Evolutionary conservation across 92 coral and sea anemone genomes (phyloP).

Genomic region (Pocillopora grandis): DNA sequence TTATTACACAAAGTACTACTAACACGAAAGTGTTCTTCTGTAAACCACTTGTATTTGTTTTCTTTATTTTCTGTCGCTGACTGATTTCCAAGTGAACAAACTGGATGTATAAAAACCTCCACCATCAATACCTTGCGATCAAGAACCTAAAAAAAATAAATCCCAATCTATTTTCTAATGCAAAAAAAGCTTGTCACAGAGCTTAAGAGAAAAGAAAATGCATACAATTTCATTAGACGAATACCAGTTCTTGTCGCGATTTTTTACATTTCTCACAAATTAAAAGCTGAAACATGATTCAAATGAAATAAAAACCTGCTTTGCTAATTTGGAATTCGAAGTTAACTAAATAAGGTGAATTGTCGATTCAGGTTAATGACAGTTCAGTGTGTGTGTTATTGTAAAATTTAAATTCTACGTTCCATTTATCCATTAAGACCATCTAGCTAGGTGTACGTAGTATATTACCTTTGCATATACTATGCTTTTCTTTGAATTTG

Average conservation of each 20-base stretch:
- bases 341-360: too few relatives aligned
- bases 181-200: neutral
- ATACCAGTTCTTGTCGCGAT: too few relatives aligned
- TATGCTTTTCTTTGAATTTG: conserved; percentile 29
- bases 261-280: too few relatives aligned
- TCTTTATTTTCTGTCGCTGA: conserved; percentile 8
- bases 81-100: neutral
- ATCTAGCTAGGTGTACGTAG: neutral
- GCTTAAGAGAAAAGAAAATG: too few relatives aligned
- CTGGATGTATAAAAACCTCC: conserved; percentile 58
- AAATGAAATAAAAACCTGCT: too few relatives aligned
- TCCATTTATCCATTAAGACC: neutral
- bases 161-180: neutral
- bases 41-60: conserved; percentile 64
- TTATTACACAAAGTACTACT: neutral
- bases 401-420: neutral
- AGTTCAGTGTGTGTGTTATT: too few relatives aligned
- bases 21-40: conserved; percentile 57
- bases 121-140: conserved; percentile 44
- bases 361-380: too few relatives aligned
- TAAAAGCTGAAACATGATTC: too few relatives aligned
- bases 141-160: conserved; percentile 34
- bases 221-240: too few relatives aligned
- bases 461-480: conserved; percentile 36
- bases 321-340: too few relatives aligned